These are phyloP conservation scores for Gnathonemus longibarbis DNA, from an alignment of 2,113 vertebrate species.

Conservation along the genomic window DNA sequence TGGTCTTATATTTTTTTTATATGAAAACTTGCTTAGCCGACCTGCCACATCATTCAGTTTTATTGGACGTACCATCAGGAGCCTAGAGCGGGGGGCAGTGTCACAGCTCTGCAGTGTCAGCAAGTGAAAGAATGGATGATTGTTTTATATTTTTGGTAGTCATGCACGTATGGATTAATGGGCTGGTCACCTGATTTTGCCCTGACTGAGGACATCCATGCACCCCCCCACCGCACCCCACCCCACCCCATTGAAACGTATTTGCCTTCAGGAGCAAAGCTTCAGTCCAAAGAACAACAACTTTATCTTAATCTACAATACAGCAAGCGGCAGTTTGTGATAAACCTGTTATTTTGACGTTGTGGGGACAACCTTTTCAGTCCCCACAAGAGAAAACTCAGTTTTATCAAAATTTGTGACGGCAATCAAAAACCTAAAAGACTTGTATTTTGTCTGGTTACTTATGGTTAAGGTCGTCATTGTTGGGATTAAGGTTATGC, in stretches of 20 bases:
- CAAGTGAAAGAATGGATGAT: not conserved
- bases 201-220: not conserved
- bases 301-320: not conserved
- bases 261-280: not conserved
- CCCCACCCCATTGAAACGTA: not conserved
- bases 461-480: not conserved
- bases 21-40: not conserved
- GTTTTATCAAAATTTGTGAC: not conserved
- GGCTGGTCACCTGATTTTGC: not conserved
- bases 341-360: not conserved
- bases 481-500: too few species aligned
- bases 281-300: not conserved
- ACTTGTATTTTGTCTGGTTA: not conserved
- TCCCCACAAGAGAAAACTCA: not conserved
- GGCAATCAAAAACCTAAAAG: not conserved
- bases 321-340: not conserved
- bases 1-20: not conserved
- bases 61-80: not conserved
- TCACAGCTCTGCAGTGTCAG: not conserved
- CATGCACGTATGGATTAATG: not conserved
- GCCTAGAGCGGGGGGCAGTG: not conserved
- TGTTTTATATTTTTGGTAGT: not conserved
- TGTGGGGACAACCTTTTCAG: not conserved
- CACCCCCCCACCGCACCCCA: not conserved
- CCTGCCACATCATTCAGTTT: not conserved